Base-by-base conservation (phyloP, 1,140 invertebrate species). In the Drosophila pectinifera region DNA sequence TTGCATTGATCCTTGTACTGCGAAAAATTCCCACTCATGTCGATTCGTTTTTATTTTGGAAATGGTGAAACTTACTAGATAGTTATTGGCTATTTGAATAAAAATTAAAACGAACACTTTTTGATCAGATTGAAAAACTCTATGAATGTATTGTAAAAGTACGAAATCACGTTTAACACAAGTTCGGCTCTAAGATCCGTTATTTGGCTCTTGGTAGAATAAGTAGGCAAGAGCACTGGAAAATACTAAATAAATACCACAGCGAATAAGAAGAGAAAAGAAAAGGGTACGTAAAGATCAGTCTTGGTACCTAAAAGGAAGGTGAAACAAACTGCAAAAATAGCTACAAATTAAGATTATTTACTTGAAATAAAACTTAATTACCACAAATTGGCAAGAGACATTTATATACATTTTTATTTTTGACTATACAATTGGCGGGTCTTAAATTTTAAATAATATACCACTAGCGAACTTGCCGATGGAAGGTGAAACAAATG, bases 141-240 rank as follows among this genome's bases (percentile, higher is more conserved):
- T 78, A 46, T 34, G 31, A 65, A 57, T 53, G 31, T 51, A 77
- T 73, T 59, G 57, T 54, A 64, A 68, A 73, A 56, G 53, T 48
- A 65, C 70, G 55, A 68, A 79, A 86, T 86, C 83, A 86, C 83
- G 83, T 88, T 86, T 86, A 74, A 74, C 62, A 78, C 65, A 64
- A 68, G 65, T n/a, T 67, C 51, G 55, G 39, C 53, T 39, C 7
- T 42, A 53, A 59, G 46, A 75, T 88, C 83, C 83, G 83, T 86
- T 86, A 86, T 82, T 65, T 16, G 38, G 20, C 28, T 42, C 6
- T 73, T 58, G 45, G 36, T 48, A 26, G 62, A 41, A 46, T 64
- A 68, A 18, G 58, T 43, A 46, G 38, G 42, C 43, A 34, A 39
- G 26, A 31, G 46, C 31, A 73, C 38, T 22, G 28, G n/a, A 39